These are phyloP conservation scores for Pristiophorus japonicus DNA, from an alignment of 2,113 vertebrate species.

Conservation along the genomic window DNA sequence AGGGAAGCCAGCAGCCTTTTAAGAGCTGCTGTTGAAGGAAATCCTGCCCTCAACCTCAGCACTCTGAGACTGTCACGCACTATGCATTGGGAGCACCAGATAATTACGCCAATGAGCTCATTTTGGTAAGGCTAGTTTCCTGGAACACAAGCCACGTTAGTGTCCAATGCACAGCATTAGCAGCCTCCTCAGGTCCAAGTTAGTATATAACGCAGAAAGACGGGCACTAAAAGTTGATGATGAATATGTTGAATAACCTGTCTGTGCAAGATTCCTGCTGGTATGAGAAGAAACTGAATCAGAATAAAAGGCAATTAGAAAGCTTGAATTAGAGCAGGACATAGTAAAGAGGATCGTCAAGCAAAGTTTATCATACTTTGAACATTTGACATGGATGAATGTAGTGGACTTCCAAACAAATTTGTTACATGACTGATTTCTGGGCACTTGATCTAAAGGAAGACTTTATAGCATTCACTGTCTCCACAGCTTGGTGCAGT, in stretches of 20 bases:
- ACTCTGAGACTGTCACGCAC: not conserved
- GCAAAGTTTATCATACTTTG: not conserved
- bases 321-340: not conserved
- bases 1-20: not conserved
- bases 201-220: not conserved
- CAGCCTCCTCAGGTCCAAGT: not conserved
- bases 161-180: not conserved
- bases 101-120: not conserved
- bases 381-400: not conserved
- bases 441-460: not conserved
- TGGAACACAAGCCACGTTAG: not conserved
- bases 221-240: not conserved
- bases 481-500: not conserved
- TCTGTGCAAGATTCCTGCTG: not conserved
- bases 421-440: conserved; percentile 2
- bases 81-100: not conserved
- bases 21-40: not conserved
- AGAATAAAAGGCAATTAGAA: not conserved
- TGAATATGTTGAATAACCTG: not conserved
- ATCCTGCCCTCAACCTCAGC: not conserved
- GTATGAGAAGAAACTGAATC: not conserved
- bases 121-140: not conserved
- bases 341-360: not conserved
- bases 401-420: not conserved
- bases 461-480: not conserved